phyloP scores from a whole-genome alignment of 2,797 vertebrate genomes.

The Helostoma temminkii region DNA sequence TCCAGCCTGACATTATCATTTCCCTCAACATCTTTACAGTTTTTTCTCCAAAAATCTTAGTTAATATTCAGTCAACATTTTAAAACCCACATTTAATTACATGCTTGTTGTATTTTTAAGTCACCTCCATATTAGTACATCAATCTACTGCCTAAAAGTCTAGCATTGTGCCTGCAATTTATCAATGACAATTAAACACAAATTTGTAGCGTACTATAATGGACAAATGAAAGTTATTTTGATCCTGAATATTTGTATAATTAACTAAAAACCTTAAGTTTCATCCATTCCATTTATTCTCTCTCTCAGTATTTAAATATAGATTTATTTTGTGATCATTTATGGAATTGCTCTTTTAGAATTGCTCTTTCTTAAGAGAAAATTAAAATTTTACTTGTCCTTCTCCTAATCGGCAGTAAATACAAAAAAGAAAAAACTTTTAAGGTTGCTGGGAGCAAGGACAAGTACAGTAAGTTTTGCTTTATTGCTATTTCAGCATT shows the following conservation, averaged over 20 bases:
- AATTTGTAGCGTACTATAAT: constrained; percentile 14
- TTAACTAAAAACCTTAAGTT: constrained; percentile 36
- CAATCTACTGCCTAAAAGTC: constrained; percentile 6
- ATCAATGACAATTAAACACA: constrained; percentile 32
- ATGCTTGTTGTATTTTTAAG: background rate
- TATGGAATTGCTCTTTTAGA: too few relatives aligned
- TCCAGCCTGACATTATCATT: background rate
- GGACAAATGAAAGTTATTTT: constrained; percentile 25
- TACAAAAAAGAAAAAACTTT: too few relatives aligned
- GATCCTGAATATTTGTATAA: constrained; percentile 23
- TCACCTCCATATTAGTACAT: background rate
- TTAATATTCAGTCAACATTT: constrained; percentile 12
- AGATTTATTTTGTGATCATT: constrained; percentile 1
- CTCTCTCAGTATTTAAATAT: constrained; percentile 1
- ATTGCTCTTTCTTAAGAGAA: too few relatives aligned
- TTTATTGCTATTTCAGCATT: background rate
- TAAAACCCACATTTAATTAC: background rate
- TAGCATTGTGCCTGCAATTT: constrained; percentile 14
- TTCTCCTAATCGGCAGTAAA: constrained; percentile 9
- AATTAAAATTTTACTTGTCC: background rate
- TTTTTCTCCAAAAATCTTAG: background rate
- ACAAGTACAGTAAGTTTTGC: too few relatives aligned
- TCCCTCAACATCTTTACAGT: background rate
- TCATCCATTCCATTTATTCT: constrained; percentile 4
- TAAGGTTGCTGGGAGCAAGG: too few relatives aligned